A percentile compares a stretch with the other conserved stretches of the same genome.
These are phyloP conservation scores for Malurus leucopterus DNA, from an alignment of 2,797 vertebrate species.

Conservation along the genomic window DNA sequence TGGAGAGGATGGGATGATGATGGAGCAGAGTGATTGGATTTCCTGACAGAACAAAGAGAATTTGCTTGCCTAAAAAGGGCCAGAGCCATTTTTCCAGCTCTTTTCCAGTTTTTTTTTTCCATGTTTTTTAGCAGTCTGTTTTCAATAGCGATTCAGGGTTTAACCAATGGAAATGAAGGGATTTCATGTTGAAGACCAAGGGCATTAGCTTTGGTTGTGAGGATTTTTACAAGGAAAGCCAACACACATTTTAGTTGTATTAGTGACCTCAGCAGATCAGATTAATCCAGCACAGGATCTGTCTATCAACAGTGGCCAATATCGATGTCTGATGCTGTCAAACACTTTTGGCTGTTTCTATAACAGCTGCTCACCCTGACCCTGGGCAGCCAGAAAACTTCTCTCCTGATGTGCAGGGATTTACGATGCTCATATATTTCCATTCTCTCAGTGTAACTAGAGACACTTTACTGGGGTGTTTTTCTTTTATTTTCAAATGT, in stretches of 20 bases:
- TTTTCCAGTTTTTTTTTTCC: not conserved
- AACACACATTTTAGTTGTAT: not conserved
- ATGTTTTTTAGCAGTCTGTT: not conserved
- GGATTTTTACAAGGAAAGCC: not conserved
- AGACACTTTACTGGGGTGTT: not conserved
- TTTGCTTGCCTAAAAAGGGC: not conserved
- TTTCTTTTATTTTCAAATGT: not conserved
- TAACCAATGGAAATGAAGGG: not conserved
- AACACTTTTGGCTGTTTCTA: not conserved
- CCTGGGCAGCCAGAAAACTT: not conserved
- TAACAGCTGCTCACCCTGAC: not conserved
- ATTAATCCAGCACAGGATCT: not conserved
- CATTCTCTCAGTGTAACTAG: not conserved
- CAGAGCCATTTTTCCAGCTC: not conserved
- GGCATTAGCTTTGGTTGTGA: not conserved
- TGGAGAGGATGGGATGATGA: not conserved
- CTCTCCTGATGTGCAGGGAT: not conserved
- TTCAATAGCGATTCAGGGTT: not conserved
- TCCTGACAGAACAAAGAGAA: not conserved
- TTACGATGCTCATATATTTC: not conserved
- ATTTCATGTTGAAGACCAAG: not conserved
- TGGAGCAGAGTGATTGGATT: not conserved
- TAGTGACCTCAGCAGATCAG: not conserved
- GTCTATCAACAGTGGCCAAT: not conserved
- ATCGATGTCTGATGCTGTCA: not conserved